A percentile compares a stretch with the other conserved stretches of the same genome.
Evolutionary conservation across 2,888 invertebrate genomes (phyloP).

Genomic region (Anagyrus pseudococci): DNA sequence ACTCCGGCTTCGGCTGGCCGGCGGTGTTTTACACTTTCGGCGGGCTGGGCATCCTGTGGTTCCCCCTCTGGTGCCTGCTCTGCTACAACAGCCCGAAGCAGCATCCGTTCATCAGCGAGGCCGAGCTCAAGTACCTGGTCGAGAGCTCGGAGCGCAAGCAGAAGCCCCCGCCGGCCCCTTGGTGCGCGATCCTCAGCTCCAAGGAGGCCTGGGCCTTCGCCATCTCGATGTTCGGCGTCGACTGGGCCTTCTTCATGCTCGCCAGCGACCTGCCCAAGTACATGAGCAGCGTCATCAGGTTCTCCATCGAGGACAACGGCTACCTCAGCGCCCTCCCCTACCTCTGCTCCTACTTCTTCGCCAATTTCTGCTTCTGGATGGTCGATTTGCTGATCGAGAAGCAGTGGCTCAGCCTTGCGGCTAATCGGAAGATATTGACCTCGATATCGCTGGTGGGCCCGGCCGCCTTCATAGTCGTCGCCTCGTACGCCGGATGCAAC

Average conservation of each 20-base stretch:
- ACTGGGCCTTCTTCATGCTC: conserved; percentile 41
- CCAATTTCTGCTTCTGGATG: conserved; percentile 21
- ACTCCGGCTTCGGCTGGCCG: conserved; percentile 70
- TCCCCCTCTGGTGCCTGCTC: conserved; percentile 67
- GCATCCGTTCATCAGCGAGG: conserved; percentile 50
- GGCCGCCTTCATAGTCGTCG: conserved; percentile 23
- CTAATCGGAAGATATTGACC: conserved; percentile 20
- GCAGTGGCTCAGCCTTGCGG: conserved; percentile 10
- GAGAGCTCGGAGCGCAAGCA: conserved; percentile 38
- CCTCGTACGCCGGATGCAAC: conserved; percentile 33
- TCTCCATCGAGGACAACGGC: conserved; percentile 55
- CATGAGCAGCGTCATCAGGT: conserved; percentile 51
- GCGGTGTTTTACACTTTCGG: conserved; percentile 82
- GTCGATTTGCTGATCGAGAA: conserved; percentile 3
- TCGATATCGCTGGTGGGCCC: conserved; percentile 20
- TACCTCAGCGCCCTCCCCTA: conserved; percentile 55
- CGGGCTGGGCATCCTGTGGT: conserved; percentile 74
- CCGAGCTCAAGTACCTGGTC: conserved; percentile 46
- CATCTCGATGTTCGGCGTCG: conserved; percentile 60
- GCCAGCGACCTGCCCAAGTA: conserved; percentile 49
- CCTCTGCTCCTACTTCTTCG: conserved; percentile 43
- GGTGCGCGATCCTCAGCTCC: conserved; percentile 57
- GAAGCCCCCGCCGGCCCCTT: conserved; percentile 35
- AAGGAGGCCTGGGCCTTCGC: conserved; percentile 74
- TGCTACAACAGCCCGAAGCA: conserved; percentile 49